These are phyloP conservation scores for Crypturellus tataupa DNA, from an alignment of 2,797 vertebrate species.

Conservation along the genomic window DNA sequence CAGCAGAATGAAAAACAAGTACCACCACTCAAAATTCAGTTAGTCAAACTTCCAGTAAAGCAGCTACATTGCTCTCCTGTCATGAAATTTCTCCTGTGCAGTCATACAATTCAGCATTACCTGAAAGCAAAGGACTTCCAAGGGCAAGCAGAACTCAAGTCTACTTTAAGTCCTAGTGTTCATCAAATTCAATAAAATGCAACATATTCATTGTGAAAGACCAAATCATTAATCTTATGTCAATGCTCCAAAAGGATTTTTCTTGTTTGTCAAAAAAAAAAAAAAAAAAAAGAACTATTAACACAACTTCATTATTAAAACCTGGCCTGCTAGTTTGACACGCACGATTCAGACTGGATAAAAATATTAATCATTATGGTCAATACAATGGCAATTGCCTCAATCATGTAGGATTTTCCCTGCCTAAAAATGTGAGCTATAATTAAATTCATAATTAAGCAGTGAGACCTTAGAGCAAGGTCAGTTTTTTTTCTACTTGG, in stretches of 20 bases:
- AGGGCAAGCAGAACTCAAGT: slow-evolving; percentile 13
- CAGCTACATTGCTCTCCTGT: background rate
- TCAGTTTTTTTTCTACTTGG: background rate
- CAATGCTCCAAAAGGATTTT: background rate
- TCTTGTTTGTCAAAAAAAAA: background rate
- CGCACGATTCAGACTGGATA: background rate
- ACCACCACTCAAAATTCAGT: background rate
- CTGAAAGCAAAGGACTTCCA: slow-evolving; percentile 30
- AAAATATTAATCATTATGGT: slow-evolving; percentile 15
- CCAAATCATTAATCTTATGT: background rate
- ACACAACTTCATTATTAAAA: background rate
- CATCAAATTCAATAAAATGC: background rate
- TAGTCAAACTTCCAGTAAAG: background rate
- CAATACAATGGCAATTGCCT: slow-evolving; percentile 16
- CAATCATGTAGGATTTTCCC: background rate
- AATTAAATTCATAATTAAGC: background rate
- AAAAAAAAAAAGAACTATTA: background rate
- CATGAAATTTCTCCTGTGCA: slow-evolving; percentile 30
- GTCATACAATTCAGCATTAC: background rate
- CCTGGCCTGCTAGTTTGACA: background rate
- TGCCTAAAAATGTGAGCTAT: slow-evolving; percentile 9
- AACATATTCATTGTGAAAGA: background rate
- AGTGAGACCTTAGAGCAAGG: background rate
- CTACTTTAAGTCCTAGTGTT: background rate
- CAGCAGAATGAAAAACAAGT: background rate